These are phyloP conservation scores for Caretta caretta DNA, from an alignment of 2,113 vertebrate genomes.

Conservation along the genomic window DNA sequence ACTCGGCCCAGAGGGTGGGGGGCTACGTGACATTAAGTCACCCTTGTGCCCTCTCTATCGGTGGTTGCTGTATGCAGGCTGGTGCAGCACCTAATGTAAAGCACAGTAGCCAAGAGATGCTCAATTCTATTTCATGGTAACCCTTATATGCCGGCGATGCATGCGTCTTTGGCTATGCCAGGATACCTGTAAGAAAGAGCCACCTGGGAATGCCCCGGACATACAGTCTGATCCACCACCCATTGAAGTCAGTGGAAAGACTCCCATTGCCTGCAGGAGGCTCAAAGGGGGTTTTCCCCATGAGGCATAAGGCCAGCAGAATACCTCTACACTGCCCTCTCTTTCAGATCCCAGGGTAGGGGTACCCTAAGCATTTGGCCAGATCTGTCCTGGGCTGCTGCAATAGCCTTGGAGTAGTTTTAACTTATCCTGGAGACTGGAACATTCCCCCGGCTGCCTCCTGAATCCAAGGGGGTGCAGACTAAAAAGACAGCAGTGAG, in stretches of 20 bases:
- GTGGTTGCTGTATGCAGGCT: neutral
- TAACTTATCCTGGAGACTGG: neutral
- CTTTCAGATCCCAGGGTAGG: neutral
- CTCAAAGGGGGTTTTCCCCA: neutral
- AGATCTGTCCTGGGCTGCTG: no score
- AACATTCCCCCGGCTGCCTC: fast-evolving
- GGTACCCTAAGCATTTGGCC: neutral
- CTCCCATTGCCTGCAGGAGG: neutral
- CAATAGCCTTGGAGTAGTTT: neutral
- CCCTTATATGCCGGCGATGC: neutral
- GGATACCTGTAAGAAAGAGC: neutral
- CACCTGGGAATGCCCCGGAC: fast-evolving
- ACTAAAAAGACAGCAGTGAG: neutral
- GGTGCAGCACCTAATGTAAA: neutral
- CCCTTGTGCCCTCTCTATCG: fast-evolving
- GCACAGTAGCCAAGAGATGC: neutral
- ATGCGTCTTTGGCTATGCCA: neutral
- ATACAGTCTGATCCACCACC: neutral
- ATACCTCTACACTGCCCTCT: neutral
- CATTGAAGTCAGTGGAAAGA: neutral
- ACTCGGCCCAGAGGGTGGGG: neutral
- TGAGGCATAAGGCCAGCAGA: neutral
- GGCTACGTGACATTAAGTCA: neutral
- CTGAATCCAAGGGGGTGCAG: neutral
- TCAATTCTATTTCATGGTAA: neutral